Base-by-base conservation (phyloP, 2,113 vertebrate species). In the Australoheros scitulus region DNA sequence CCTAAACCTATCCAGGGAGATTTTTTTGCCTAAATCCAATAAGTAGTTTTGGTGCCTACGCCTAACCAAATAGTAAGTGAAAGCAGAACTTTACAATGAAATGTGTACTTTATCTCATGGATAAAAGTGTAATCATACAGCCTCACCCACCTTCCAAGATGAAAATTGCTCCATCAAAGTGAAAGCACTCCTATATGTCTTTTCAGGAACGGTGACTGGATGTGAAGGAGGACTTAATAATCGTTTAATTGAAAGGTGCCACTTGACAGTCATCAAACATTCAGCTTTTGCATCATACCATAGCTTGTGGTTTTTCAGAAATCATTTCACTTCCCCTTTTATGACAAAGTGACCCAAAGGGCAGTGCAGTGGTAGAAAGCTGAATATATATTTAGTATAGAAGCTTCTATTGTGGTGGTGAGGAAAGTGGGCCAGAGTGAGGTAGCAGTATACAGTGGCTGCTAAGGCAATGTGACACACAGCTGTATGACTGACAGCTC, bases 401-500 rank as follows among this genome's bases (percentile, higher is more conserved):
- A 86, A 61, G 70, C n/a, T 80, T 83, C n/a, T 38, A 43, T 74
- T 22, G 60, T 6, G 61, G 36, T 8, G 76, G n/a, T 20, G 79
- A 79, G 70, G 72, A 36, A 82, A 72, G 61, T 13, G 34, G 85
- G 63, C 64, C 77, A 10, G 36, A 82, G 47, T 82, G 85, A 84
- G 76, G 20, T 47, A 57, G 86, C 83, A 50, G 79, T 59, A 47
- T 85, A 72, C 36, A 58, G 61, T 8, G 15, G 50, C 72, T 34
- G 76, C 70, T 65, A n/a, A 82, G 74, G 87, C 74, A 26, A 80
- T 47, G 80, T 88, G 91, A 91, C 56, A n/a, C 88, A 85, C 92
- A 90, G 83, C 89, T 88, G 80, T 77, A 57, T 92, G 88, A 93
- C 85, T 90, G 93, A 92, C 87, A 84, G 89, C 86, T 90, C 85